Percentiles rank a stretch among this genome's conserved stretches.
Evolutionary conservation across 1,140 invertebrate genomes (phyloP).

Genomic region (Camponotus pennsylvanicus): DNA sequence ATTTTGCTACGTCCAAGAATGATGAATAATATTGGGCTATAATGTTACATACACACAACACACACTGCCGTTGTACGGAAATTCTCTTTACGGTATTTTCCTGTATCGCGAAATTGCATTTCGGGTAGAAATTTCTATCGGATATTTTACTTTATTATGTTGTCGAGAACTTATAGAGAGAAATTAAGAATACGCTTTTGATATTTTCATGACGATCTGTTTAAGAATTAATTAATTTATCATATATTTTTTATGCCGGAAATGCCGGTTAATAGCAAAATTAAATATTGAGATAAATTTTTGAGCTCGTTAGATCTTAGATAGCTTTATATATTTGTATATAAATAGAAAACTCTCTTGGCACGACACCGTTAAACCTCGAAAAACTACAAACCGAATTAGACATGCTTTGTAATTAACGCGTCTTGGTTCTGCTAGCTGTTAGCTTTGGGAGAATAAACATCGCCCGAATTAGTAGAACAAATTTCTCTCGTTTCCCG

Average conservation of each 20-base stretch:
- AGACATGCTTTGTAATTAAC: constrained; percentile 72
- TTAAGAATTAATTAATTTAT: constrained; percentile 33
- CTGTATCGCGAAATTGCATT: constrained; percentile 32
- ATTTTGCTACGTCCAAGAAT: constrained; percentile 45
- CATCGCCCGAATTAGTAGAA: constrained; percentile 71
- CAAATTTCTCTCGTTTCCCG: constrained; percentile 67
- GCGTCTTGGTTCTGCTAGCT: constrained; percentile 47
- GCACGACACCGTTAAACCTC: background rate
- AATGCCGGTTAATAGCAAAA: background rate
- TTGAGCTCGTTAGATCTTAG: background rate
- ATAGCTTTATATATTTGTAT: constrained; percentile 29
- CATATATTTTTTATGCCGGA: background rate
- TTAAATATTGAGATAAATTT: constrained; percentile 31
- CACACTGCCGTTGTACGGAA: constrained; percentile 26
- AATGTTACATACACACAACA: constrained; percentile 38
- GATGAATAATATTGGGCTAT: constrained; percentile 46
- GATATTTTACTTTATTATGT: constrained; percentile 11
- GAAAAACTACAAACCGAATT: constrained; percentile 77
- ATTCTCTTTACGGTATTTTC: constrained; percentile 35
- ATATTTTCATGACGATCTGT: background rate
- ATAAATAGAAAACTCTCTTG: constrained; percentile 26
- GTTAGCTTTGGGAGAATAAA: constrained; percentile 74
- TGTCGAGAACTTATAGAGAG: background rate
- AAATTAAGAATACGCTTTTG: background rate
- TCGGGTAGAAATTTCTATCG: constrained; percentile 23